Conservation (phyloP, 2,888 invertebrate species). For the Pseudanteris insignis region DNA sequence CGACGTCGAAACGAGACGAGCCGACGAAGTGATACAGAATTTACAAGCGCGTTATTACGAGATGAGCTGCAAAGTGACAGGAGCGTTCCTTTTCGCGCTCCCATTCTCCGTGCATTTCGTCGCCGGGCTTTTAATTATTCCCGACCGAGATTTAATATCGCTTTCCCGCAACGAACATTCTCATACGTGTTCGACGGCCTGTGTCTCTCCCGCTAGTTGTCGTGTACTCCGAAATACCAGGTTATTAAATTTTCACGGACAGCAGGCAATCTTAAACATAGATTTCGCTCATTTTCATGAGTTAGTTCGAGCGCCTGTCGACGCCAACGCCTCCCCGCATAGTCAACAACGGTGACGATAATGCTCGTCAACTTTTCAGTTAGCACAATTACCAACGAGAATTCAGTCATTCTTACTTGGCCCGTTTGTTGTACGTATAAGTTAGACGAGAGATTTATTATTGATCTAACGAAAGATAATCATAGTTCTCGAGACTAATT, state of each 20-base stretch:
- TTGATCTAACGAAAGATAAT: too few species aligned
- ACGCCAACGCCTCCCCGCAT: neutral
- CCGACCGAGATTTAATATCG: slow-evolving; percentile 57
- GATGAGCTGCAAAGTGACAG: slow-evolving; percentile 51
- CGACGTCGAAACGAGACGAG: slow-evolving; percentile 36
- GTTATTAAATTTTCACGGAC: slow-evolving; percentile 60
- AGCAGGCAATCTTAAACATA: slow-evolving; percentile 57
- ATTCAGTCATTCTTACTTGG: too few species aligned
- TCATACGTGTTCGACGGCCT: slow-evolving; percentile 52
- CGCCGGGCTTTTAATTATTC: slow-evolving; percentile 57
- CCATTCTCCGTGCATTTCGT: slow-evolving; percentile 8
- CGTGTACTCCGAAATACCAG: slow-evolving; percentile 48
- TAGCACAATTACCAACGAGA: too few species aligned
- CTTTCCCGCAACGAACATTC: slow-evolving; percentile 50
- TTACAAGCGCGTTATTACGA: slow-evolving; percentile 51
- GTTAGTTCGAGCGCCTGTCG: slow-evolving; percentile 15
- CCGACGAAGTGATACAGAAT: slow-evolving; percentile 46
- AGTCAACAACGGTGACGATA: neutral
- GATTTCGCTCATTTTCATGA: slow-evolving; percentile 47
- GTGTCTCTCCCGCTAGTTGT: slow-evolving; percentile 48
- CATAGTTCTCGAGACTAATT: too few species aligned
- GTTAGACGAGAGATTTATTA: too few species aligned
- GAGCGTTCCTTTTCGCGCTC: slow-evolving; percentile 31
- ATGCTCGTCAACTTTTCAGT: neutral
- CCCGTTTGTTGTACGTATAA: too few species aligned